A percentile compares a stretch with the other conserved stretches of the same genome.
phyloP scores from a whole-genome alignment of 2,113 vertebrate species.

The Sinosuthora webbiana region DNA sequence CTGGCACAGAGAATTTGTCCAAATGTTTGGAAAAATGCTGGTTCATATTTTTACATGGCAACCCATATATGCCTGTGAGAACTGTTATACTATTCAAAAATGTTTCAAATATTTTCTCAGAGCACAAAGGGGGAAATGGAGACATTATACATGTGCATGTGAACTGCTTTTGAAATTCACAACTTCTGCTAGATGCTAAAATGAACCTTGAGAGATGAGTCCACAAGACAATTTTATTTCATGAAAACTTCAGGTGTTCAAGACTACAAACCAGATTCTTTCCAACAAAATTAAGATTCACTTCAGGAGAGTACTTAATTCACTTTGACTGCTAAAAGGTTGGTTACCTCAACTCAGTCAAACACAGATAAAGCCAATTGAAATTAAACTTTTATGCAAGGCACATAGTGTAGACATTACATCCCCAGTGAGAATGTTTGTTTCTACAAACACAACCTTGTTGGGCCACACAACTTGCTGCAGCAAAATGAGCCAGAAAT shows the following conservation, averaged over 20 bases:
- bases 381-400: background rate
- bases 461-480: background rate
- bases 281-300: background rate
- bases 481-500: background rate
- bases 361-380: background rate
- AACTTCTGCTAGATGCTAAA: background rate
- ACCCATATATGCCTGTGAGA: accelerated
- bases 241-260: background rate
- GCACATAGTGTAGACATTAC: background rate
- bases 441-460: background rate
- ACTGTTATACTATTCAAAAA: background rate
- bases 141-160: background rate
- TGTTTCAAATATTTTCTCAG: background rate
- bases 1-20: background rate
- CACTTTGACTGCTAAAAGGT: background rate
- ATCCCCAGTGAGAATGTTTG: background rate
- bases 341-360: background rate
- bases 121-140: background rate
- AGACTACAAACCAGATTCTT: background rate
- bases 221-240: background rate
- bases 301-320: background rate
- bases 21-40: background rate
- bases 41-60: background rate
- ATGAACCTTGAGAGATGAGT: background rate
- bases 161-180: background rate